phyloP scores from a whole-genome alignment of 92 coral and sea anemone genomes.

The Pocillopora grandis region DNA sequence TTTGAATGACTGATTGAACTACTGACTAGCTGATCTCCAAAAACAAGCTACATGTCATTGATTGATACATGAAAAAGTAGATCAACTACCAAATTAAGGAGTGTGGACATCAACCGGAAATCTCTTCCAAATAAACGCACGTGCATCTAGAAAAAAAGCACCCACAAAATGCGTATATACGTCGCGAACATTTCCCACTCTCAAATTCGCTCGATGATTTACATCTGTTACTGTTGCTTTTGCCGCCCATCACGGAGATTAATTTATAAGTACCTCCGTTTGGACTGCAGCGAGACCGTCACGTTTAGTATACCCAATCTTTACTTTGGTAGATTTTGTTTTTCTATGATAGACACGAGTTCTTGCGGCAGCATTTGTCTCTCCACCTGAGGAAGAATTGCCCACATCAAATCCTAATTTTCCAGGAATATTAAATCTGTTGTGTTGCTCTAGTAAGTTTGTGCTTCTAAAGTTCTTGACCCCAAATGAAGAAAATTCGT shows the following conservation, averaged over 20 bases:
- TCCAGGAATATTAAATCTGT: not conserved
- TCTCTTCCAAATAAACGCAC: not conserved
- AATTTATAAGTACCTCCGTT: not conserved
- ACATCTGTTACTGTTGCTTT: not conserved
- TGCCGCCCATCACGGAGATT: not conserved
- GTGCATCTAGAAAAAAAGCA: no score
- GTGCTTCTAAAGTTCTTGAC: not conserved
- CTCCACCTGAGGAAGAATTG: not conserved
- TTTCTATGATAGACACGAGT: constrained; percentile 9
- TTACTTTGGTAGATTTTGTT: not conserved
- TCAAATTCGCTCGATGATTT: not conserved
- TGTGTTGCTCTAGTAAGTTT: not conserved
- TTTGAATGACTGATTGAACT: no score
- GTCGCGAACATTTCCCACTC: not conserved
- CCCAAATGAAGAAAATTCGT: not conserved
- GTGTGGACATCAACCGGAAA: not conserved
- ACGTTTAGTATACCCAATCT: not conserved
- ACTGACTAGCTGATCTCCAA: no score
- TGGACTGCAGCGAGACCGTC: not conserved
- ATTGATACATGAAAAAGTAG: no score
- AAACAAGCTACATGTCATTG: no score
- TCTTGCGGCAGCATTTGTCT: constrained; percentile 19
- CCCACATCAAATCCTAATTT: not conserved
- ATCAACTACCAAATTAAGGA: not conserved
- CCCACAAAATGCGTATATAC: not conserved